A percentile compares a stretch with the other conserved stretches of the same genome.
phyloP scores from a whole-genome alignment of 1,140 invertebrate genomes.

The Limonius californicus region DNA sequence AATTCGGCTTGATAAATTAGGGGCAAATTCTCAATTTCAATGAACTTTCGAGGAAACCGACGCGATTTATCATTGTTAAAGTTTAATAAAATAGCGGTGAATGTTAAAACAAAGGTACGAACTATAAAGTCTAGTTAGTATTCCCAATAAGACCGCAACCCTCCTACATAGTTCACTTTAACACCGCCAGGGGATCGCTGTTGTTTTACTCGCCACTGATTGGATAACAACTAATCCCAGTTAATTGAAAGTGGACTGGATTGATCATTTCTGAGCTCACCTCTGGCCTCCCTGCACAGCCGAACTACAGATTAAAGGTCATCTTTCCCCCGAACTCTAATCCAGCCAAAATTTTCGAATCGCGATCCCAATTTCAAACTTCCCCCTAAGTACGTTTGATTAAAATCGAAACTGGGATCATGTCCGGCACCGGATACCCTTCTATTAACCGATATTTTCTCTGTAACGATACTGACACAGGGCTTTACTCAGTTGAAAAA shows the following conservation, averaged over 20 bases:
- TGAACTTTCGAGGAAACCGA: not conserved
- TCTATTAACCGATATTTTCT: too few relatives aligned
- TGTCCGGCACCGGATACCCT: too few relatives aligned
- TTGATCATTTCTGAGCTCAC: slow-evolving; percentile 33
- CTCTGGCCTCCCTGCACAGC: slow-evolving; percentile 19
- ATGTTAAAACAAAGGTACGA: slow-evolving; percentile 7
- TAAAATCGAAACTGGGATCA: not conserved
- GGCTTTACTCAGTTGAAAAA: too few relatives aligned
- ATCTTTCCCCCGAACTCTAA: slow-evolving; percentile 17
- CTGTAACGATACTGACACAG: too few relatives aligned
- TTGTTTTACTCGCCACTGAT: slow-evolving; percentile 34
- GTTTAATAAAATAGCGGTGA: slow-evolving; percentile 5
- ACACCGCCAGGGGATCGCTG: slow-evolving; percentile 16
- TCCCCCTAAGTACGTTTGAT: not conserved
- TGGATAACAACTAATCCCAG: slow-evolving; percentile 43
- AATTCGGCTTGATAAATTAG: slow-evolving; percentile 6
- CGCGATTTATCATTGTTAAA: slow-evolving; percentile 6
- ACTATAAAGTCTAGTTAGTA: slow-evolving; percentile 14
- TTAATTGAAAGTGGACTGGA: slow-evolving; percentile 42
- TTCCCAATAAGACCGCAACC: slow-evolving; percentile 11
- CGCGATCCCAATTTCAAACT: not conserved
- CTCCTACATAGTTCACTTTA: slow-evolving; percentile 20
- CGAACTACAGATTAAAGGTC: slow-evolving; percentile 21
- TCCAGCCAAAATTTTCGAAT: slow-evolving; percentile 12
- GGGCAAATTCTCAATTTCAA: slow-evolving; percentile 2